Evolutionary conservation across 2,797 vertebrate species (phyloP).

Genomic region (Brotula barbata): DNA sequence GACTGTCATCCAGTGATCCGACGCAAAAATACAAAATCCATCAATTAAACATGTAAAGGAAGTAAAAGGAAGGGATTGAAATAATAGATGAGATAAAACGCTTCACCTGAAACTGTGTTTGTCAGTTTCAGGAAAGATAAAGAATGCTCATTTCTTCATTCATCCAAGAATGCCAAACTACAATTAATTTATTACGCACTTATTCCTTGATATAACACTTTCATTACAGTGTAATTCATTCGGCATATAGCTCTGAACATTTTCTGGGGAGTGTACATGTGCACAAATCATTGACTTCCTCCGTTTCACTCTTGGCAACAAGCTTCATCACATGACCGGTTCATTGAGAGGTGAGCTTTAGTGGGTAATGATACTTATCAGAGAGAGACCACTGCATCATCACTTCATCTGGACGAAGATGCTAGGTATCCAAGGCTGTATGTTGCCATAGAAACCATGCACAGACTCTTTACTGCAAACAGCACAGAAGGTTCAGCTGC

Average conservation of each 20-base stretch:
- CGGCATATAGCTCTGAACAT: not conserved
- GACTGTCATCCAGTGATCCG: slow-evolving; percentile 43
- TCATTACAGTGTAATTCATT: slow-evolving; percentile 28
- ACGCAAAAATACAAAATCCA: slow-evolving; percentile 49
- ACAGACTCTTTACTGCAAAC: slow-evolving; percentile 51
- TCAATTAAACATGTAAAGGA: slow-evolving; percentile 61
- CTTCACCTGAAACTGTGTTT: slow-evolving; percentile 20
- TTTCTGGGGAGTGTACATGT: slow-evolving; percentile 50
- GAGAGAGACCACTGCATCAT: slow-evolving; percentile 52
- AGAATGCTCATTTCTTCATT: not conserved
- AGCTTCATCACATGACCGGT: slow-evolving; percentile 23
- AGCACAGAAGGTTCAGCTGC: slow-evolving; percentile 60
- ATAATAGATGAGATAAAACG: slow-evolving; percentile 28
- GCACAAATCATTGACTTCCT: no score
- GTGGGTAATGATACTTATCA: slow-evolving; percentile 20
- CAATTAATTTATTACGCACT: no score
- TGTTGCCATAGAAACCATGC: slow-evolving; percentile 73
- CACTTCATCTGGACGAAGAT: slow-evolving; percentile 68
- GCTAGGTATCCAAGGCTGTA: slow-evolving; percentile 63
- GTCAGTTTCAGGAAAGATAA: not conserved
- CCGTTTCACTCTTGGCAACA: no score
- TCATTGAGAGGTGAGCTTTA: slow-evolving; percentile 30
- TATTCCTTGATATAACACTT: slow-evolving; percentile 28
- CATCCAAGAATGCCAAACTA: slow-evolving; percentile 2
- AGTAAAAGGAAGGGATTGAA: slow-evolving; percentile 22